A percentile compares a stretch with the other conserved stretches of the same genome.
phyloP scores from a whole-genome alignment of 2,113 vertebrate species.

The Mionectes macconnelli region DNA sequence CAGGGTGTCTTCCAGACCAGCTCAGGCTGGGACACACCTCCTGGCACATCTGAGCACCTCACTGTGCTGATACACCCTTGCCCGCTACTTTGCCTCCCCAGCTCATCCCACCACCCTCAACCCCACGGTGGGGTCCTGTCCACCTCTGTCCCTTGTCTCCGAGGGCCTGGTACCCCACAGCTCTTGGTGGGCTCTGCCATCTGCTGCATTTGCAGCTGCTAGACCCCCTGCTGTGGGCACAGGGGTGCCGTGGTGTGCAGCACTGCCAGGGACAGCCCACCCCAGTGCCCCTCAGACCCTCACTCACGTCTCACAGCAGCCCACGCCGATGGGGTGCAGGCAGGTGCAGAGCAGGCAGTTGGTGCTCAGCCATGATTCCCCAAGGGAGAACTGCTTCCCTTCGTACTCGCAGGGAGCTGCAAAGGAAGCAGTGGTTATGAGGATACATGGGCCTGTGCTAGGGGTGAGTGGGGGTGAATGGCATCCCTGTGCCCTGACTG shows the following conservation, averaged over 20 bases:
- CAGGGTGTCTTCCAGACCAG: not conserved
- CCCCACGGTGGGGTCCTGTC: not conserved
- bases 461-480: rapidly evolving
- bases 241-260: not conserved
- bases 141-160: not conserved
- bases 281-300: rapidly evolving
- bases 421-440: not conserved
- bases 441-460: rapidly evolving
- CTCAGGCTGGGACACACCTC: not conserved
- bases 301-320: constrained; percentile 94
- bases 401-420: constrained; percentile 82
- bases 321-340: constrained; percentile 88
- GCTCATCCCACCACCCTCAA: not conserved
- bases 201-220: not conserved
- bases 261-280: not conserved
- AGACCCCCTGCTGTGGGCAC: rapidly evolving
- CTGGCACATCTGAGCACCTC: not conserved
- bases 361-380: constrained; percentile 88
- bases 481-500: not conserved
- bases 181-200: not conserved
- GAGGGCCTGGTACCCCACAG: no score
- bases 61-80: not conserved
- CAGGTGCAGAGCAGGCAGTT: constrained; percentile 93
- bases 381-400: constrained; percentile 81
- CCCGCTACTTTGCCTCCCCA: rapidly evolving